A percentile compares a stretch with the other conserved stretches of the same genome.
Conservation (phyloP, 2,113 vertebrate species). For the Labrus mixtus region DNA sequence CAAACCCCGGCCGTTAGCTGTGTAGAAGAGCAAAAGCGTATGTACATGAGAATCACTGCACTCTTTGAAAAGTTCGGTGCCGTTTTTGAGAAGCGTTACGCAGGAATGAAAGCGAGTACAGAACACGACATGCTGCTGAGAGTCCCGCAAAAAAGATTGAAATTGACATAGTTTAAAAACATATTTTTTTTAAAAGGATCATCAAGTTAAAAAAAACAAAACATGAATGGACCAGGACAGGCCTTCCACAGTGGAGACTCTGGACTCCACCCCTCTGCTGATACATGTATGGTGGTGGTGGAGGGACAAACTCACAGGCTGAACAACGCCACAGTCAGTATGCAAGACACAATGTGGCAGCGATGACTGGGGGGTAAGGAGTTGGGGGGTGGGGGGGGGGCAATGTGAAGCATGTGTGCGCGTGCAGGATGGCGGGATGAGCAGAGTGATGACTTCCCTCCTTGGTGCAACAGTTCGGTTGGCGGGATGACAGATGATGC, state of each 20-base stretch:
- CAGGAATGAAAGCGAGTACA: constrained; percentile 61
- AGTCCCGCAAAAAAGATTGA: constrained; percentile 52
- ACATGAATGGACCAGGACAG: constrained; percentile 56
- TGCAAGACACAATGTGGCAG: constrained; percentile 54
- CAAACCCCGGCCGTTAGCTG: constrained; percentile 57
- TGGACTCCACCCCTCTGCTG: constrained; percentile 46
- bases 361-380: constrained; percentile 44
- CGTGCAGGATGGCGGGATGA: constrained; percentile 44
- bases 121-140: constrained; percentile 65
- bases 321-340: constrained; percentile 60
- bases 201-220: constrained; percentile 48
- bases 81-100: constrained; percentile 32
- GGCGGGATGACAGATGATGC: constrained; percentile 60
- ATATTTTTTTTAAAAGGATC: constrained; percentile 34
- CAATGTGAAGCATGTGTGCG: constrained; percentile 26
- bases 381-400: constrained; percentile 3
- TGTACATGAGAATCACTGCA: constrained; percentile 67
- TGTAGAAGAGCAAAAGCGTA: constrained; percentile 55
- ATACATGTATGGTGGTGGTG: constrained; percentile 16
- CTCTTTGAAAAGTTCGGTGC: constrained; percentile 65
- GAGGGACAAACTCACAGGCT: constrained; percentile 57
- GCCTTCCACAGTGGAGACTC: constrained; percentile 37
- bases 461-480: constrained; percentile 54
- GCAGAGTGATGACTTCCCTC: constrained; percentile 54
- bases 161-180: constrained; percentile 48